These are phyloP conservation scores for Varanus salvator DNA, from an alignment of 2,113 vertebrate species.

Conservation along the genomic window DNA sequence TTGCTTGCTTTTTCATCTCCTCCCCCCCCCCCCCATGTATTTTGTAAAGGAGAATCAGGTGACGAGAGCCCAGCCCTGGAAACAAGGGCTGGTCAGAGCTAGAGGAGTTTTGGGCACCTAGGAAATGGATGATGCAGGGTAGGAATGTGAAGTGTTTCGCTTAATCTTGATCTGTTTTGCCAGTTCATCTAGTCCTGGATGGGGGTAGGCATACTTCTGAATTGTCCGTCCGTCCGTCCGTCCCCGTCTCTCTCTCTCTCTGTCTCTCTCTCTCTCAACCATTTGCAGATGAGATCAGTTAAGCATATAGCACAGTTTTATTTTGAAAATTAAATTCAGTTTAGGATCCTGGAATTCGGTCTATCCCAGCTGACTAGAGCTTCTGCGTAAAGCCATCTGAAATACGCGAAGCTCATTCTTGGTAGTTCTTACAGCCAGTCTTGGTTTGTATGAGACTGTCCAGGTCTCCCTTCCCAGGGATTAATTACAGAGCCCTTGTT, in stretches of 20 bases:
- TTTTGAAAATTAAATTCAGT: not conserved
- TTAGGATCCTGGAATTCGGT: not conserved
- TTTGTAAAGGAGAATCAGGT: not conserved
- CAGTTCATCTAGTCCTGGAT: not conserved
- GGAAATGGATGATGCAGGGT: not conserved
- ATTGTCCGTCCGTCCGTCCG: too few relatives aligned
- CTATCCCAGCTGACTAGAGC: not conserved
- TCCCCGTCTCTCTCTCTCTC: too few relatives aligned
- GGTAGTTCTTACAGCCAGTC: not conserved
- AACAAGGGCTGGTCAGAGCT: not conserved
- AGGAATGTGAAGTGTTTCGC: not conserved
- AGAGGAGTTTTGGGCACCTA: not conserved
- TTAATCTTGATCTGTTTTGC: too few relatives aligned
- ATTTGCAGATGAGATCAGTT: not conserved
- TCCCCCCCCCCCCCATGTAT: not conserved
- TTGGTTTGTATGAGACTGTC: not conserved
- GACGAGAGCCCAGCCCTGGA: not conserved
- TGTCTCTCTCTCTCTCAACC: too few relatives aligned
- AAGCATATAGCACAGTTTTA: not conserved
- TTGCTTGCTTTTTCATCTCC: not conserved
- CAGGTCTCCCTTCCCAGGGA: constrained; percentile 10
- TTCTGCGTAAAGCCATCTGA: not conserved
- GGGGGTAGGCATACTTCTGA: not conserved
- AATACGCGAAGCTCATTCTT: too few relatives aligned
- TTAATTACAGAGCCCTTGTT: constrained; percentile 10